A percentile compares a stretch with the other conserved stretches of the same genome.
Evolutionary conservation across 2,113 vertebrate genomes (phyloP).

Genomic region (Pampusana beccarii): DNA sequence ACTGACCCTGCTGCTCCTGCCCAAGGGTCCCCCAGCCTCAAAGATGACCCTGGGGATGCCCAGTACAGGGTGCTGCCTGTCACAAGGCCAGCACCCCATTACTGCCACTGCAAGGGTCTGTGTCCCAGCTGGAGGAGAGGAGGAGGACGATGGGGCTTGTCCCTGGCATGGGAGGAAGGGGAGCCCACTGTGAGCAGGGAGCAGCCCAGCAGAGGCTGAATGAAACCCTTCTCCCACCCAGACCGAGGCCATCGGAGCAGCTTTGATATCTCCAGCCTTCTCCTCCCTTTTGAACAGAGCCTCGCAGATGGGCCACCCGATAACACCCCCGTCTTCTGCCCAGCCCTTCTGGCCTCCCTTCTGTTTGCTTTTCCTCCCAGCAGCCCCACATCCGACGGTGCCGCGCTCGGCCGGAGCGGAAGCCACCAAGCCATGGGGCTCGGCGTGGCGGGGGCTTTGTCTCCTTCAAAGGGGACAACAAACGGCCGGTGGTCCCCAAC

Average conservation of each 20-base stretch:
- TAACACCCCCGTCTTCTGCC: neutral
- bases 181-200: neutral
- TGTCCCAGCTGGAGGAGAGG: neutral
- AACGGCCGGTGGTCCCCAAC: neutral
- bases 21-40: neutral
- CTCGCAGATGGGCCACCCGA: neutral
- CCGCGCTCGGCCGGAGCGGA: neutral
- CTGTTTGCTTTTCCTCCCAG: slow-evolving; percentile 40
- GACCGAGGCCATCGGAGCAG: neutral
- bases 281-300: neutral
- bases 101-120: neutral
- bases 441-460: neutral
- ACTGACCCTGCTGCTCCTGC: neutral
- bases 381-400: neutral
- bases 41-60: neutral
- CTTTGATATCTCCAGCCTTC: neutral
- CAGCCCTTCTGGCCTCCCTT: neutral
- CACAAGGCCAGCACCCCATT: too few relatives aligned
- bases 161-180: neutral
- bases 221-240: neutral
- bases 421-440: neutral
- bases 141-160: neutral
- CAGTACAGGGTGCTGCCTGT: neutral
- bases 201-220: neutral
- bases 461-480: slow-evolving; percentile 33